Evolutionary conservation across 2,113 vertebrate species (phyloP).

Genomic region (Ahaetulla prasina): DNA sequence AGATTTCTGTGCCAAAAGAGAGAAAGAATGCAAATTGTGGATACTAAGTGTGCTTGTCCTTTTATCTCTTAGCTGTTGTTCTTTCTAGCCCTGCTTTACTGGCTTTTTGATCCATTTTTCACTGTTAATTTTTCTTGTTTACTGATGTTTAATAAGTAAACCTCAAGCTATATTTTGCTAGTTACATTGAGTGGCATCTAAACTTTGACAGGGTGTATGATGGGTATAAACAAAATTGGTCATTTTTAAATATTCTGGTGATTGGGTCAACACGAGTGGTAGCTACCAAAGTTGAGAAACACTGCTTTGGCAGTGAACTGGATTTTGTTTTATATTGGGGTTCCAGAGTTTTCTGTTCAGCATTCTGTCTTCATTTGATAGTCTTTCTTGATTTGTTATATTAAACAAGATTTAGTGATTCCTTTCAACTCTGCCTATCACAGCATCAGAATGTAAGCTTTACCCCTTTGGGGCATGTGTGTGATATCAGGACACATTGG

Average conservation of each 20-base stretch:
- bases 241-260: not conserved
- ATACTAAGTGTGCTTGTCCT: not conserved
- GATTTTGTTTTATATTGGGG: not conserved
- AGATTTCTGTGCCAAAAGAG: not conserved
- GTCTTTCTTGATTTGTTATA: not conserved
- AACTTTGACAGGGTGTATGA: not conserved
- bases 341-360: not conserved
- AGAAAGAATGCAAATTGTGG: not conserved
- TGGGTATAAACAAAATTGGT: not conserved
- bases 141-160: not conserved
- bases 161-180: not conserved
- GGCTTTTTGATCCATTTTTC: not conserved
- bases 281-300: not conserved
- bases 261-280: not conserved
- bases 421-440: not conserved
- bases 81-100: not conserved
- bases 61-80: not conserved
- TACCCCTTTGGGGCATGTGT: not conserved
- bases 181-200: not conserved
- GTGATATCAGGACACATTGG: not conserved
- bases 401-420: not conserved
- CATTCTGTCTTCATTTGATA: not conserved
- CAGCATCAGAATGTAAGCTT: not conserved
- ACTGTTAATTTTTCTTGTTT: not conserved
- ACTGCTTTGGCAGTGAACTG: not conserved